These are phyloP conservation scores for Thryonomys swinderianus DNA, from an alignment of 2,113 vertebrate genomes.

Conservation along the genomic window DNA sequence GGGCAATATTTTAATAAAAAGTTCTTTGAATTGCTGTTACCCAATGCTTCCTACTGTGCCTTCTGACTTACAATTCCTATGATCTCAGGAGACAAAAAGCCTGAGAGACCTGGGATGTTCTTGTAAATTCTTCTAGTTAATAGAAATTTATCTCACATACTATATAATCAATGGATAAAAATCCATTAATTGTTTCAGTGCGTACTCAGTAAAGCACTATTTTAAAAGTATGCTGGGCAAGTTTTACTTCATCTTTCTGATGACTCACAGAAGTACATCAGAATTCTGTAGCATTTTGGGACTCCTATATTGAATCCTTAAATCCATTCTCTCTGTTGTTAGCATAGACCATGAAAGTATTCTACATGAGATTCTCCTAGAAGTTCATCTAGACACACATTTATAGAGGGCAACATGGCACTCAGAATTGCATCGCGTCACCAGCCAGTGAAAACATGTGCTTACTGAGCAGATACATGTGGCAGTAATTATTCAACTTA, in stretches of 20 bases:
- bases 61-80: background rate
- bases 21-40: background rate
- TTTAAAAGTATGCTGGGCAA: background rate
- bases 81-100: background rate
- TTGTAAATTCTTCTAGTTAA: background rate
- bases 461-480: conserved; percentile 5
- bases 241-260: background rate
- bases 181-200: background rate
- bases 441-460: background rate
- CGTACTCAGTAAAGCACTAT: background rate
- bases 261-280: background rate
- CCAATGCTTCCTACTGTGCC: background rate
- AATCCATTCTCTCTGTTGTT: background rate
- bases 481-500: conserved; percentile 33
- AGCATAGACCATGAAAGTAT: background rate
- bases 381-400: background rate
- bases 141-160: background rate
- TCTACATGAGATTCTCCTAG: background rate
- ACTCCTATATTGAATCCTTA: background rate
- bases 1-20: background rate
- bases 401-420: background rate
- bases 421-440: background rate
- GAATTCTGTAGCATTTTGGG: background rate
- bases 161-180: background rate
- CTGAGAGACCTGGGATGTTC: background rate